These are phyloP conservation scores for Eupleurogrammus muticus DNA, from an alignment of 2,797 vertebrate genomes.

Conservation along the genomic window DNA sequence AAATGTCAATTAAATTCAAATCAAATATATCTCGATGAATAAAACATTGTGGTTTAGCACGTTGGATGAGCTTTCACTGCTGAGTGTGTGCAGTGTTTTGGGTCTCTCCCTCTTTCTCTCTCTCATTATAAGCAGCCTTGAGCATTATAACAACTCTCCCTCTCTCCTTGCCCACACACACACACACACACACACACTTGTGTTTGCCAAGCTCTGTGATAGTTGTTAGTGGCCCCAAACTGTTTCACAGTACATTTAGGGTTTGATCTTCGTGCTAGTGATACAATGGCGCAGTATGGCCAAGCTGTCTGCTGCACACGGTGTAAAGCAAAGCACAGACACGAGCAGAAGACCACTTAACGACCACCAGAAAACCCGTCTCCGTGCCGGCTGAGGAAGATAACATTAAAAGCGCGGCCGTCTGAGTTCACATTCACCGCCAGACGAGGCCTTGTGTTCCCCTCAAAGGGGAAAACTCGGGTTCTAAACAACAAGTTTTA, in stretches of 20 bases:
- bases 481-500: not conserved
- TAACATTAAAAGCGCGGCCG: slow-evolving; percentile 9
- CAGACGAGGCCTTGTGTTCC: slow-evolving; percentile 9
- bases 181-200: slow-evolving; percentile 18
- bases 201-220: slow-evolving; percentile 32
- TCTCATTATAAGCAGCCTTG: slow-evolving; percentile 56
- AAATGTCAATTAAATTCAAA: slow-evolving; percentile 76
- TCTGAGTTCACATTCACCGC: not conserved
- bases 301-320: slow-evolving; percentile 24
- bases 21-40: slow-evolving; percentile 72
- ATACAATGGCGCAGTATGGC: slow-evolving; percentile 30
- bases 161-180: slow-evolving; percentile 2
- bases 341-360: slow-evolving; percentile 12
- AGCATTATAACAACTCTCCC: slow-evolving; percentile 35
- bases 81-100: slow-evolving; percentile 33
- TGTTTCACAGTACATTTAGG: slow-evolving; percentile 59
- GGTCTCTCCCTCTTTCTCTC: slow-evolving; percentile 23
- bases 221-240: slow-evolving; percentile 54
- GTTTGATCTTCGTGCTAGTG: slow-evolving; percentile 58
- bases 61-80: slow-evolving; percentile 53
- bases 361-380: not conserved
- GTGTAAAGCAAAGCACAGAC: not conserved
- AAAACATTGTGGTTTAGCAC: slow-evolving; percentile 71
- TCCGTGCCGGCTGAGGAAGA: not conserved
- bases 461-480: not conserved